phyloP scores from a whole-genome alignment of 2,888 invertebrate genomes.

The Sphaerolaimus hirsutus region DNA sequence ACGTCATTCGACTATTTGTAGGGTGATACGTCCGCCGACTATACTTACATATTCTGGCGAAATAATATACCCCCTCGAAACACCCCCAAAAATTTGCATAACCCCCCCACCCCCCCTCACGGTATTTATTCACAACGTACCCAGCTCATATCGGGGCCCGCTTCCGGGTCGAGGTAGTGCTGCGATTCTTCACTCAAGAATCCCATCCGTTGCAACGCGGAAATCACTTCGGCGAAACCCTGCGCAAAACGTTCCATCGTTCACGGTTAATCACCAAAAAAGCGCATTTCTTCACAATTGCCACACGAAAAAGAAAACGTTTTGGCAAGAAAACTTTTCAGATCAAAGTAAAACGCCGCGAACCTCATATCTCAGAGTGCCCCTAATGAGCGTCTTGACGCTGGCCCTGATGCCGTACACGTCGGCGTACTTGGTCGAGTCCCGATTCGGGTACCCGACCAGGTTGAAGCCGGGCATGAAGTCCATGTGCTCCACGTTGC shows the following conservation, averaged over 20 bases:
- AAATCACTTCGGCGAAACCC: constrained; percentile 67
- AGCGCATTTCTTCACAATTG: background rate
- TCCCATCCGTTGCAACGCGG: constrained; percentile 61
- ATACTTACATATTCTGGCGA: too few species aligned
- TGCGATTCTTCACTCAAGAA: constrained; percentile 60
- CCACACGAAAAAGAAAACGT: background rate
- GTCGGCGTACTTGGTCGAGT: constrained; percentile 63
- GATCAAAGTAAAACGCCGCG: background rate
- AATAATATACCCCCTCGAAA: too few species aligned
- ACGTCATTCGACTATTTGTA: too few species aligned
- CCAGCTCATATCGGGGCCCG: constrained; percentile 86
- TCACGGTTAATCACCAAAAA: background rate
- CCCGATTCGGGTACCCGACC: constrained; percentile 87
- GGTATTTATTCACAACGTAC: constrained; percentile 27
- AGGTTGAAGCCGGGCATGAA: constrained; percentile 86
- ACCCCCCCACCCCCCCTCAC: background rate
- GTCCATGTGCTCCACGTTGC: constrained; percentile 48
- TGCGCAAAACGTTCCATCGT: constrained; percentile 11
- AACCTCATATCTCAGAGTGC: constrained; percentile 54
- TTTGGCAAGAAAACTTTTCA: background rate
- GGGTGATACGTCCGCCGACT: too few species aligned
- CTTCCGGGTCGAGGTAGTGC: constrained; percentile 62
- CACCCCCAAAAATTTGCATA: background rate
- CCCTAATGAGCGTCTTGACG: constrained; percentile 61
- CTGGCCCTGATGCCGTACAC: constrained; percentile 54